Evolutionary conservation across 2,888 invertebrate species (phyloP), one percentile per base, ranked within the genome.

Genomic region (Neocrepidodera transversa): DNA sequence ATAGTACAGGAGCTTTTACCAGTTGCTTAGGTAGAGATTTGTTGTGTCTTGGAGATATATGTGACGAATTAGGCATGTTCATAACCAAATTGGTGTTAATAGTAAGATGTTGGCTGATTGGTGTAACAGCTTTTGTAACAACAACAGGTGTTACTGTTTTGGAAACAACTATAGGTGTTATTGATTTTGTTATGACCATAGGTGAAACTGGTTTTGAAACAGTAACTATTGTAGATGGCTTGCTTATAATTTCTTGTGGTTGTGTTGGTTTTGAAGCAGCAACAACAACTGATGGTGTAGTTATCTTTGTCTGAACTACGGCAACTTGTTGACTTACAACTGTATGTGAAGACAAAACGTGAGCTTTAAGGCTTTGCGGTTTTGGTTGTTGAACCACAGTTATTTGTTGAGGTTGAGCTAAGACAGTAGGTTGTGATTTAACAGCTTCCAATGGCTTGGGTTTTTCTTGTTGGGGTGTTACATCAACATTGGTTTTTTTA

Each of bases 301-400:
- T 23, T 35, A 45, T 26, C 16, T 54, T 60, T 5, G 42, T 43
- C 18, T 63, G 64, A 5, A 65, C 47, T 20, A 63, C 45, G 5
- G 55, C 48, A 38, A 40, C 36, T 54, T 69, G 66, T 14, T 68
- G 64, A n/a, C 70, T 67, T n/a, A 75, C 74, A 2, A 73, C 72
- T n/a, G 76, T 76, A 64, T 83, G 83, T 26, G 83, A 81, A 51
- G 84, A 85, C 14, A 87, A 72, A 2, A 87, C 86, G 63, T 87
- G 87, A 1, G 87, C 86, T 69, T 87, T 87, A 1, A 87, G 75
- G 3, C 85, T 85, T 14, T 85, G 86, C 0, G 85, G 82, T 67
- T 79, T 82, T 54, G 77, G 78, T 45, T 69, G 71, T 51, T 71
- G 70, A 1, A 68, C 65, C 11, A 68, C 63, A 6, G 61, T 68